Evolutionary conservation across 35 echinoderm and acorn worm genomes (phyloP).

Genomic region (Ptychodera flava): DNA sequence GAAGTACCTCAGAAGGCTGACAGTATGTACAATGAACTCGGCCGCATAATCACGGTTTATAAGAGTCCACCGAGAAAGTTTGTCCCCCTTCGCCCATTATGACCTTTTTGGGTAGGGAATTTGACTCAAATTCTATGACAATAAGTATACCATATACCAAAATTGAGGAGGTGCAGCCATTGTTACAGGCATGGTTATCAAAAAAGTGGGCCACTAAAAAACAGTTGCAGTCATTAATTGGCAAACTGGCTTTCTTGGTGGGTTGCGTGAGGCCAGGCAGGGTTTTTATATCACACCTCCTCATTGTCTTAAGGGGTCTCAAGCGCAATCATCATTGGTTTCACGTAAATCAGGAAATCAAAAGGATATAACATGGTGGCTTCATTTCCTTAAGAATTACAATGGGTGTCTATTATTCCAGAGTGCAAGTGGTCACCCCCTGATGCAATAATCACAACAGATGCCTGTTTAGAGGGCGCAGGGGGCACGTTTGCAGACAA

Average conservation of each 20-base stretch:
- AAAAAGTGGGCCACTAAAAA: neutral
- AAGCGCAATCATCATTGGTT: too few relatives aligned
- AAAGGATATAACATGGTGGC: too few relatives aligned
- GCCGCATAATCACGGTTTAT: neutral
- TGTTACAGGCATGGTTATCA: neutral
- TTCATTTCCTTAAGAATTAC: too few relatives aligned
- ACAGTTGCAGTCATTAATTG: neutral
- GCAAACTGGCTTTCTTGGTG: neutral
- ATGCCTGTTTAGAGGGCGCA: neutral
- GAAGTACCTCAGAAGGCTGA: neutral
- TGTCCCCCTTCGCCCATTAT: too few relatives aligned
- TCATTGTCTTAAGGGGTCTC: too few relatives aligned
- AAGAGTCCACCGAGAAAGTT: neutral
- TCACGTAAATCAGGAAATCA: too few relatives aligned
- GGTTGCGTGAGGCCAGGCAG: neutral
- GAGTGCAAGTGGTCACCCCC: too few relatives aligned
- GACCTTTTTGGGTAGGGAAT: too few relatives aligned
- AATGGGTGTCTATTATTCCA: too few relatives aligned
- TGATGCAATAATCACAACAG: neutral
- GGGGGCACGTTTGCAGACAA: neutral
- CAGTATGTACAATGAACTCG: neutral
- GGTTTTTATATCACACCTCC: neutral
- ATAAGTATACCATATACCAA: neutral
- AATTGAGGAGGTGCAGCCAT: neutral
- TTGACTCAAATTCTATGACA: neutral